A percentile compares a stretch with the other conserved stretches of the same genome.
Evolutionary conservation across 2,797 vertebrate genomes (phyloP).

Genomic region (Momotus momota): DNA sequence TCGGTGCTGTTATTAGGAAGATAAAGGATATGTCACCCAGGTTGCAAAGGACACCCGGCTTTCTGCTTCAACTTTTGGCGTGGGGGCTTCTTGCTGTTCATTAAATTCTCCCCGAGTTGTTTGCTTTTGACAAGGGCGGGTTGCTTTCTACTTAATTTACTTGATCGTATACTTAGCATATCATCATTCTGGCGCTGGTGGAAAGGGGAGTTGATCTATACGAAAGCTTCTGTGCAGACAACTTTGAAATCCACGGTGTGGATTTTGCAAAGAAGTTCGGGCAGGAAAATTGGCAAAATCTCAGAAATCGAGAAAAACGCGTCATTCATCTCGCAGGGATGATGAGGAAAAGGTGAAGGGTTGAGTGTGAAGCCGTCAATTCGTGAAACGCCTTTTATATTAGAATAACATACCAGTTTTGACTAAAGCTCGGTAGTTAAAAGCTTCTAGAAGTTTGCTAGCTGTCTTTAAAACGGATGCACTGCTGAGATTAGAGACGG

Average conservation of each 20-base stretch:
- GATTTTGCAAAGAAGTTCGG: neutral
- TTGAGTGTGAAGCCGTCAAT: neutral
- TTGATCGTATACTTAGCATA: neutral
- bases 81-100: neutral
- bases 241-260: neutral
- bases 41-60: neutral
- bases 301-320: slow-evolving; percentile 5
- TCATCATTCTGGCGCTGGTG: neutral
- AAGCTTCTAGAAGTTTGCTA: neutral
- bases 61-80: neutral
- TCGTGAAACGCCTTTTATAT: slow-evolving; percentile 39
- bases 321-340: neutral
- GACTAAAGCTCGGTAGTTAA: neutral
- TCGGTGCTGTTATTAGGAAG: neutral
- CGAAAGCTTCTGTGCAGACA: neutral
- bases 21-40: neutral
- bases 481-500: neutral
- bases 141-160: neutral
- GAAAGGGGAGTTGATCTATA: neutral
- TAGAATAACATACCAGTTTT: neutral
- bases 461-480: neutral
- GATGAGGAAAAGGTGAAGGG: slow-evolving; percentile 12
- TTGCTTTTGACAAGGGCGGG: neutral
- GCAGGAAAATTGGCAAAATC: slow-evolving; percentile 33
- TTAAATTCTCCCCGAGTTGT: neutral